A percentile compares a stretch with the other conserved stretches of the same genome.
phyloP scores from a whole-genome alignment of 1,140 invertebrate genomes.

The Myzus persicae region DNA sequence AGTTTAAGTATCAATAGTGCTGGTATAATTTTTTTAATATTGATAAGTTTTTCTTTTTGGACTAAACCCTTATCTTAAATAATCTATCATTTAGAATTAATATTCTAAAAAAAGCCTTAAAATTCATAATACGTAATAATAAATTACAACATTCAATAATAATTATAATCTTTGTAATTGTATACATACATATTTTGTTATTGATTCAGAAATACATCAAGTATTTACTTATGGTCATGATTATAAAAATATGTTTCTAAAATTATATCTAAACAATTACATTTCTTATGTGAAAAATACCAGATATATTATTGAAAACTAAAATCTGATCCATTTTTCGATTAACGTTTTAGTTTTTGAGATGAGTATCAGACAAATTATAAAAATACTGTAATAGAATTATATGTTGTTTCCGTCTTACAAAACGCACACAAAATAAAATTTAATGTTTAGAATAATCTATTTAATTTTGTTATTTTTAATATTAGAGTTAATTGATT shows the following conservation, averaged over 20 bases:
- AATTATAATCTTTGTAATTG: not conserved
- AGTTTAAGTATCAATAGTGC: too few species aligned
- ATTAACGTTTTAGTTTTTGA: not conserved
- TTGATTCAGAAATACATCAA: not conserved
- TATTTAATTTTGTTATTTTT: not conserved
- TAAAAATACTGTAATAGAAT: not conserved
- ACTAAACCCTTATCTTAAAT: too few species aligned
- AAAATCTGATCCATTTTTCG: not conserved
- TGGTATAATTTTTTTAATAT: too few species aligned
- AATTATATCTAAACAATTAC: not conserved
- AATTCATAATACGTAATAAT: not conserved
- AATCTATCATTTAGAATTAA: too few species aligned
- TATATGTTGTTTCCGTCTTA: not conserved
- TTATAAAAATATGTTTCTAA: not conserved
- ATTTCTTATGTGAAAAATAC: not conserved
- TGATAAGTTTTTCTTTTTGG: too few species aligned
- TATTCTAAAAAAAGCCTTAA: too few species aligned
- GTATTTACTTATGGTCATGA: not conserved
- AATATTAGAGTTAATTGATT: not conserved
- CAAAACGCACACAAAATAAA: not conserved
- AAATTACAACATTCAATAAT: not conserved
- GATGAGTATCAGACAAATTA: not conserved
- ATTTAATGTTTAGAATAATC: not conserved
- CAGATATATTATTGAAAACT: too few species aligned
- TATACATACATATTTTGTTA: not conserved